Evolutionary conservation across 2,888 invertebrate species (phyloP), one percentile per base, ranked within the genome.

Genomic region (Tuta absoluta): DNA sequence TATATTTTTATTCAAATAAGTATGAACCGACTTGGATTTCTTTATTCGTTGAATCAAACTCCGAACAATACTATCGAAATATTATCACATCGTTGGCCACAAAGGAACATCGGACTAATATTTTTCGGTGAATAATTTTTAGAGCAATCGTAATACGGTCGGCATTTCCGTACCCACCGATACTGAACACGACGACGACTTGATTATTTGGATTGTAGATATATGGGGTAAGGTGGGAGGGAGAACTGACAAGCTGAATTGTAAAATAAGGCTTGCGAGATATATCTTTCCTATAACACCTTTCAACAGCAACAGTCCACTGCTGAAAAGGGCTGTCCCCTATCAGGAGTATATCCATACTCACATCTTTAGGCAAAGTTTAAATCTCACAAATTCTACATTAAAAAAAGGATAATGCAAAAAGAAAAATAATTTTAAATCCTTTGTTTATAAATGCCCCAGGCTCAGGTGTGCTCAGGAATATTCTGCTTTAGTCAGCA

Each of bases 131-230:
- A 33, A 33, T 33, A 33, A 33, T 33, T 33, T 33, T 45, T 45
- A n/a, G 45, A 45, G 4, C 17, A 45, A 45, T 45, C 45, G 45
- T 7, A 45, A n/a, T 3, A 17, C 45, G 17, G n/a, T 7, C 45
- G 45, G 17, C 4, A 45, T n/a, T n/a, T n/a, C n/a, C n/a, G n/a
- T n/a, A n/a, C n/a, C 45, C 45, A n/a, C 17, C 45, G 17, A 45
- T 45, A 45, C 45, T n/a, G 45, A n/a, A 17, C 45, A 3, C 45
- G 45, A 45, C 45, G 45, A 45, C 45, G 17, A 45, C 45, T 45
- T 45, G 45, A 45, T 45, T 45, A 45, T 45, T 3, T 45, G 17
- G 17, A 45, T 17, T 45, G 45, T 8, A n/a, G 45, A 45, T 45
- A 45, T n/a, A 45, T 45, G 45, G 45, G 45, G 45, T 45, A 17